A percentile compares a stretch with the other conserved stretches of the same genome.
phyloP scores from a whole-genome alignment of 2,888 invertebrate genomes.

The Amphimallon solstitiale region DNA sequence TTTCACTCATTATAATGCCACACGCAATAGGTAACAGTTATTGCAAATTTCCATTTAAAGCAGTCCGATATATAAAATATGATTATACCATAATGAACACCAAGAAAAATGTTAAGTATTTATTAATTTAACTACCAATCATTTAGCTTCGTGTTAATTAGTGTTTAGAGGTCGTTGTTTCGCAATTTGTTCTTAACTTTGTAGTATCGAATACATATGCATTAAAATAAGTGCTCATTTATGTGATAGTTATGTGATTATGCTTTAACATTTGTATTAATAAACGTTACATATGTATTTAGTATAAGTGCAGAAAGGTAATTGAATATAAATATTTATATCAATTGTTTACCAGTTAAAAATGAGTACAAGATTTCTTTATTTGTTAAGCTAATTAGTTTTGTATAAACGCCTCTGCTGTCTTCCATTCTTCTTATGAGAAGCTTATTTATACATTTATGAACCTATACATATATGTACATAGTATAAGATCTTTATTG shows the following conservation, averaged over 20 bases:
- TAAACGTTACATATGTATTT: neutral
- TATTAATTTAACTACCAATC: neutral
- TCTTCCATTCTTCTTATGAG: no score
- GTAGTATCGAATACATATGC: neutral
- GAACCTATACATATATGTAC: no score
- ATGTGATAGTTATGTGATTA: neutral
- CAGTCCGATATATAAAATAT: neutral
- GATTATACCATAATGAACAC: neutral
- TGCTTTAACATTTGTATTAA: neutral
- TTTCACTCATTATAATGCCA: no score
- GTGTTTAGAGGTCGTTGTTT: slow-evolving; percentile 15
- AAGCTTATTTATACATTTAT: no score
- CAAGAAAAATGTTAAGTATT: neutral
- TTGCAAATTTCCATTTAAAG: no score
- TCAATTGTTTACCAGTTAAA: neutral
- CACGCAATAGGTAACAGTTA: no score
- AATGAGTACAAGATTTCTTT: no score
- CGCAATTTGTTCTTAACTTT: slow-evolving; percentile 8
- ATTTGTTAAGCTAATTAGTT: no score
- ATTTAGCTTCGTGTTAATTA: neutral
- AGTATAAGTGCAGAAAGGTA: neutral
- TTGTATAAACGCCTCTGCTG: no score
- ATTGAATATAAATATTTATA: slow-evolving; percentile 10
- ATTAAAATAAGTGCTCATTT: neutral
- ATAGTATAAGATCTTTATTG: no score